These are phyloP conservation scores for Sesamia inferens DNA, from an alignment of 2,888 invertebrate genomes.

Conservation along the genomic window DNA sequence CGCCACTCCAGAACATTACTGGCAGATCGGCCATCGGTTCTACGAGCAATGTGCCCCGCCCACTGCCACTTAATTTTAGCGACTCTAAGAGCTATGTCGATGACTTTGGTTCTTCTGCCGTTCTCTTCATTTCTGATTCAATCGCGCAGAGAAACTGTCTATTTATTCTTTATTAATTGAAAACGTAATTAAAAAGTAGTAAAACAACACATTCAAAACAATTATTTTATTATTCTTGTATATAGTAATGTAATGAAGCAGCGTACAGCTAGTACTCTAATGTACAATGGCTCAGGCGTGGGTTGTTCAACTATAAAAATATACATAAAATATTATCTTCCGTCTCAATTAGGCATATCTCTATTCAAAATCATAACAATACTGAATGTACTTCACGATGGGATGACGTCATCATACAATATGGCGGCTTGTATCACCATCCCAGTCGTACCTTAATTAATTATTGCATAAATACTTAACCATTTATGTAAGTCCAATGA, in stretches of 20 bases:
- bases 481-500: conserved; percentile 52
- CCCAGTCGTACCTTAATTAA: conserved; percentile 59
- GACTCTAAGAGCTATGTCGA: too few species aligned
- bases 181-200: conserved; percentile 55
- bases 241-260: conserved; percentile 87
- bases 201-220: conserved; percentile 82
- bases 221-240: conserved; percentile 88
- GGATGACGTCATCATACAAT: conserved; percentile 55
- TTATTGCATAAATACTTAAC: conserved; percentile 66
- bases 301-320: conserved; percentile 66
- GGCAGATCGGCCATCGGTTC: too few species aligned
- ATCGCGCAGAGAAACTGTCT: too few species aligned
- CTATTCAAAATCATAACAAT: conserved; percentile 58
- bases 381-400: conserved; percentile 47
- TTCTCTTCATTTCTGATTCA: too few species aligned
- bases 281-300: conserved; percentile 80
- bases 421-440: conserved; percentile 55
- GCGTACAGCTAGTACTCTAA: conserved; percentile 85
- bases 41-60: too few species aligned
- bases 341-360: conserved; percentile 55
- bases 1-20: too few species aligned
- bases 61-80: too few species aligned
- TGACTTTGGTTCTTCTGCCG: too few species aligned
- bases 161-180: too few species aligned
- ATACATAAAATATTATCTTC: conserved; percentile 64